Evolutionary conservation across 1,140 invertebrate genomes (phyloP).

Genomic region (Camponotus floridanus): DNA sequence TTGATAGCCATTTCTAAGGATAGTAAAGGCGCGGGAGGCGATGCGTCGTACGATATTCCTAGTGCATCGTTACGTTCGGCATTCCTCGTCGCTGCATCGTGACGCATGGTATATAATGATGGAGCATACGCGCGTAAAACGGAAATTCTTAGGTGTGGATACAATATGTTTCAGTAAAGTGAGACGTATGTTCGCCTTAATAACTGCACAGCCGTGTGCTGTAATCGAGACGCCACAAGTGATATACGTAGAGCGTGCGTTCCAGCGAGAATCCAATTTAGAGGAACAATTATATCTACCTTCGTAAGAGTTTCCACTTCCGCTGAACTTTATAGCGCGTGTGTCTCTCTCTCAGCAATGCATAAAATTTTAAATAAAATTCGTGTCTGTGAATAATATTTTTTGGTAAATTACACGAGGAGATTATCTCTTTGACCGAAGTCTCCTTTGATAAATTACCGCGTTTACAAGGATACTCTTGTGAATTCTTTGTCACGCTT

Average conservation of each 20-base stretch:
- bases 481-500: constrained; percentile 45
- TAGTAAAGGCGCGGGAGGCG: not conserved
- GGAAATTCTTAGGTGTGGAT: constrained; percentile 22
- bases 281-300: constrained; percentile 13
- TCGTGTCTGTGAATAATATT: not conserved
- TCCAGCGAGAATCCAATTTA: constrained; percentile 38
- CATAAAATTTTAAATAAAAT: constrained; percentile 10
- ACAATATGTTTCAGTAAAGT: constrained; percentile 34
- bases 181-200: constrained; percentile 50
- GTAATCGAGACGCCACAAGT: constrained; percentile 55
- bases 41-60: not conserved
- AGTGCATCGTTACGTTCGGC: not conserved
- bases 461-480: constrained; percentile 1
- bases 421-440: not conserved
- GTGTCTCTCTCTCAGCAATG: not conserved
- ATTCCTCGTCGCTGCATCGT: not conserved
- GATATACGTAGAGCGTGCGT: constrained; percentile 19
- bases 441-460: constrained; percentile 35
- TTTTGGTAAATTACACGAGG: not conserved
- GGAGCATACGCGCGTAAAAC: not conserved
- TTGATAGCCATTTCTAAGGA: not conserved
- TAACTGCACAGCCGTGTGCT: constrained; percentile 35
- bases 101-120: not conserved
- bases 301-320: not conserved
- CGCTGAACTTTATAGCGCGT: no score